Evolutionary conservation across 2,797 vertebrate genomes (phyloP).

Genomic region (Trichosurus vulpecula): DNA sequence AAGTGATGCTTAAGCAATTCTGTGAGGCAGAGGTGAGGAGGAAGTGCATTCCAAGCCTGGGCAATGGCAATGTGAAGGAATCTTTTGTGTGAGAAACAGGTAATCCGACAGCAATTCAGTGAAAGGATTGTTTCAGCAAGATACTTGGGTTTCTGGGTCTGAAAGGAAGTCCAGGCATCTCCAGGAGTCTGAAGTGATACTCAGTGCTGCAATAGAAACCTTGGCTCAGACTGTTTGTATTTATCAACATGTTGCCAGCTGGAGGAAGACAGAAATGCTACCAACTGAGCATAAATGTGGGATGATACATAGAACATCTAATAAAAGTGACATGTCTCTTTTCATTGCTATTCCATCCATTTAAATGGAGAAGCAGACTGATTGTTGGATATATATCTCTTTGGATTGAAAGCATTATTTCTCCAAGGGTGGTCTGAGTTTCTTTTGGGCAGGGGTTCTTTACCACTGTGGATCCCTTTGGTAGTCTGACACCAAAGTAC

Average conservation of each 20-base stretch:
- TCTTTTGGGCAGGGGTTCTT: not conserved
- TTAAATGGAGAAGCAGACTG: constrained; percentile 19
- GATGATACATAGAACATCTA: not conserved
- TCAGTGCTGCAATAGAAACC: not conserved
- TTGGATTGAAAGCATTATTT: constrained; percentile 47
- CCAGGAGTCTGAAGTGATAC: not conserved
- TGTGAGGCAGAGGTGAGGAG: not conserved
- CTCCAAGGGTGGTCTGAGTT: constrained; percentile 22
- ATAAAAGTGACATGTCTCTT: not conserved
- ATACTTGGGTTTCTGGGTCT: not conserved
- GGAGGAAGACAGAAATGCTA: not conserved
- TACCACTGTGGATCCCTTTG: not conserved
- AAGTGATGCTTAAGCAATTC: not conserved
- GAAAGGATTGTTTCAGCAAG: constrained; percentile 3
- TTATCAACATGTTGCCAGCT: not conserved
- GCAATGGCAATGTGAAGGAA: not conserved
- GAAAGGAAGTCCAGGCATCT: not conserved
- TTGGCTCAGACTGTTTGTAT: not conserved
- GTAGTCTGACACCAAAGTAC: not conserved
- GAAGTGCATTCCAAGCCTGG: not conserved
- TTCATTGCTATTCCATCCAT: not conserved
- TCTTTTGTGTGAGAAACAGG: not conserved
- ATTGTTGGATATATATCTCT: not conserved
- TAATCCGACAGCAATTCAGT: constrained; percentile 39
- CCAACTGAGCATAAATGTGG: not conserved